Percentiles rank a stretch among this genome's conserved stretches.
Conservation (phyloP, 2,797 vertebrate species). For the Geranospiza caerulescens region DNA sequence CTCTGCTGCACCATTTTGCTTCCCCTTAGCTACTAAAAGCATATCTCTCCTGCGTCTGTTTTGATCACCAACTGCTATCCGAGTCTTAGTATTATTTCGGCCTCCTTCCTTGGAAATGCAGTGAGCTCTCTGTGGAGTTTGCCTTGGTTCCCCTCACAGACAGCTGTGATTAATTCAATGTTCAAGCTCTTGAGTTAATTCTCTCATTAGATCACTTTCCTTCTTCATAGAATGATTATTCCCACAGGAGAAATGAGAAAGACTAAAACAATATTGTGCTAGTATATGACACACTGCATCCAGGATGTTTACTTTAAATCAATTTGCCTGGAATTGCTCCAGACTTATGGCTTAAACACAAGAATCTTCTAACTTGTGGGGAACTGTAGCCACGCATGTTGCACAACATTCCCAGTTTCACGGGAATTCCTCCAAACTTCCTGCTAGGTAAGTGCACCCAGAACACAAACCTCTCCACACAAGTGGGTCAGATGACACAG, state of each 20-base stretch:
- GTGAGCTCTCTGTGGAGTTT: constrained; percentile 37
- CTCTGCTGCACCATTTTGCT: background rate
- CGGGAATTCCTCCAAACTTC: constrained; percentile 26
- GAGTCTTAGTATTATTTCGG: background rate
- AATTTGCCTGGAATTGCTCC: constrained; percentile 44
- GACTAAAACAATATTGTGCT: constrained; percentile 41
- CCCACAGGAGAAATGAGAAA: constrained; percentile 51
- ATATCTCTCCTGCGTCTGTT: background rate
- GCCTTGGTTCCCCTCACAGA: constrained; percentile 50
- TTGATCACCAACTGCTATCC: background rate
- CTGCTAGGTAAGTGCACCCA: constrained; percentile 34
- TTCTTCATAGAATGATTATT: constrained; percentile 59
- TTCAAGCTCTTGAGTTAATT: constrained; percentile 62
- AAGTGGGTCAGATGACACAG: constrained; percentile 5
- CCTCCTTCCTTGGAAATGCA: constrained; percentile 42
- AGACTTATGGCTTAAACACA: constrained; percentile 29
- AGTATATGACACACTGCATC: constrained; percentile 47
- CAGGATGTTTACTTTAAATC: constrained; percentile 65
- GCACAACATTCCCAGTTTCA: background rate
- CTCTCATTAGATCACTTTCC: constrained; percentile 67
- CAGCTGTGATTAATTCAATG: constrained; percentile 67
- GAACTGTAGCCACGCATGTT: background rate
- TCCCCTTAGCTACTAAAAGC: background rate
- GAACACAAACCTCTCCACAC: background rate
- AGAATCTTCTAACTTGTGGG: background rate